Evolutionary conservation across 1,140 invertebrate species (phyloP), one percentile per base, ranked within the genome.

Genomic region (Hydropsyche tenuis): DNA sequence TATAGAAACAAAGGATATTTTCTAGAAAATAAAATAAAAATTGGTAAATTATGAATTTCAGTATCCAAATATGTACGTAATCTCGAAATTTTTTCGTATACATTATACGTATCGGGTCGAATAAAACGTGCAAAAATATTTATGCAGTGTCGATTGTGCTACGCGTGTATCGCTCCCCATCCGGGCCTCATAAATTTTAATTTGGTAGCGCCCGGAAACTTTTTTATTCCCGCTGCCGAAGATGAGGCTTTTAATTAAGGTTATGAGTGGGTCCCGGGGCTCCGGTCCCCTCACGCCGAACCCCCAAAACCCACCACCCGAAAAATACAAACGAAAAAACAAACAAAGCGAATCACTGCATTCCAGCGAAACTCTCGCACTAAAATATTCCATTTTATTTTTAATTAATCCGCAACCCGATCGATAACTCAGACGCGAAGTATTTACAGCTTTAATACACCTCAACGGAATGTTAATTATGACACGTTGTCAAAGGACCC

Each of bases 231-330:
- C 76, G 68, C 73, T 75, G 76, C 56, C 56, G 65, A 75, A 77
- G 76, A 77, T 75, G 76, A 75, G 73, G 76, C 76, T 75, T 77
- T 77, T 77, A 77, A 77, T 77, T 77, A 77, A 77, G 76, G 73
- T 77, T 77, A 77, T 77, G 73, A 77, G 73, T 74, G 73, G 75
- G 72, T 69, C 72, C 30, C 43, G 30, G 18, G 66, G 37, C 70
- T 20, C 73, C 27, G 25, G 48, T 20, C 45, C 48, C 70, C 51
- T 12, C 23, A 3, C 16, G 63, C 30, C 48, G 9, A 20, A 42
- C 63, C 20, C 25, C 37, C 68, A 46, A 56, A 46, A 45, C 16
- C 9, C n/a, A 27, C 23, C 9, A 48, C 68, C 46, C 5, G 37
- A 48, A 46, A 22, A 46, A 6, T 46, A 45, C 48, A 42, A 46